Evolutionary conservation across 2,113 vertebrate species (phyloP).

Genomic region (Rhipidura dahli): DNA sequence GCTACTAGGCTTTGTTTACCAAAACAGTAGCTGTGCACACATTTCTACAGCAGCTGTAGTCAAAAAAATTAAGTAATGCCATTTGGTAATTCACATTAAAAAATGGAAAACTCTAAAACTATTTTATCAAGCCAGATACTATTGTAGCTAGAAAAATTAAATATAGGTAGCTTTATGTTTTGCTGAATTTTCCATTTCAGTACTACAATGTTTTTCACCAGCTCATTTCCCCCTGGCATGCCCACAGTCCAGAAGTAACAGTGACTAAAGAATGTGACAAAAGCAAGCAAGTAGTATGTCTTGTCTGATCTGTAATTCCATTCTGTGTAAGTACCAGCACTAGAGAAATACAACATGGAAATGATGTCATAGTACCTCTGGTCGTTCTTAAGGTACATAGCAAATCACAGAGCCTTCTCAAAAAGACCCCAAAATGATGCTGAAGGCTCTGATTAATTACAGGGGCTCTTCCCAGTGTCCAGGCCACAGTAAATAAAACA

Average conservation of each 20-base stretch:
- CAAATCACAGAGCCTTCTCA: neutral
- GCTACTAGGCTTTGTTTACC: constrained; percentile 67
- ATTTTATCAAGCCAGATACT: neutral
- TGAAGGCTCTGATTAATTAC: neutral
- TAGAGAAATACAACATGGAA: rapidly evolving
- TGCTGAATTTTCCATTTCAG: neutral
- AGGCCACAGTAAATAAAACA: neutral
- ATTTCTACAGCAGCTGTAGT: constrained; percentile 64
- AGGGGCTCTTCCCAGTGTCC: neutral
- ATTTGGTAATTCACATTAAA: constrained; percentile 33
- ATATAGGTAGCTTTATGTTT: neutral
- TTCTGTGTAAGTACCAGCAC: neutral
- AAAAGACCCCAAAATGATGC: neutral
- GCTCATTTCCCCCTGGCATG: neutral
- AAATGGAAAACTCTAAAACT: neutral
- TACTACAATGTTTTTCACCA: neutral
- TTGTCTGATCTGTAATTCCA: neutral
- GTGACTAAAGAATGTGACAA: neutral
- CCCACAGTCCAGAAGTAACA: neutral
- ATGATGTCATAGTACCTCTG: neutral
- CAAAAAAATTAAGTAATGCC: neutral
- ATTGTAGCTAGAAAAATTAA: neutral
- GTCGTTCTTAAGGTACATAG: rapidly evolving
- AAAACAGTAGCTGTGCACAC: constrained; percentile 69
- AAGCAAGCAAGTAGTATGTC: neutral